A percentile compares a stretch with the other conserved stretches of the same genome.
These are phyloP conservation scores for Adelognathus sp. DNA, from an alignment of 2,888 invertebrate species.

Conservation along the genomic window DNA sequence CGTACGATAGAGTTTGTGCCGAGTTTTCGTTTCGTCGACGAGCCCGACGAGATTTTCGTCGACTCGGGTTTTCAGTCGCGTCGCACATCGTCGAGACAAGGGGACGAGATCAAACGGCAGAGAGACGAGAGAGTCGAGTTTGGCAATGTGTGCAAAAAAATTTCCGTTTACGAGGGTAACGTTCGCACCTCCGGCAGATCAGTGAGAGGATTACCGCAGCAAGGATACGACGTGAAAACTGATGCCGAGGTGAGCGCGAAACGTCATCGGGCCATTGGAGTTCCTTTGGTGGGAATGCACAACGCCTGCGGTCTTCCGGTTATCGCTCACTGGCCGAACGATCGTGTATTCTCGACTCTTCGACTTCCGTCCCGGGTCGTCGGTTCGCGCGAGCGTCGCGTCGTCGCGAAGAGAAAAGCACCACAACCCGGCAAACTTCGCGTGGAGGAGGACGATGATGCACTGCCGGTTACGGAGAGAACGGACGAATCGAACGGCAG, in stretches of 20 bases:
- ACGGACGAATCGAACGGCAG: constrained; percentile 28
- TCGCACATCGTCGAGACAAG: constrained; percentile 1
- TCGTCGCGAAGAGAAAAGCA: constrained; percentile 57
- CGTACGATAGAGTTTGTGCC: constrained; percentile 13
- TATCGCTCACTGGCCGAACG: constrained; percentile 66
- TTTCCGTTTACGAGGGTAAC: constrained; percentile 75
- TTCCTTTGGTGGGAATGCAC: constrained; percentile 79
- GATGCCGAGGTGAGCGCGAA: too few species aligned
- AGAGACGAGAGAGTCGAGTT: constrained; percentile 39
- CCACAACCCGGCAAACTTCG: constrained; percentile 33
- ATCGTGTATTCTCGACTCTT: constrained; percentile 32
- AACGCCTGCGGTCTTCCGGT: constrained; percentile 74
- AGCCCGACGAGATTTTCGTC: constrained; percentile 33
- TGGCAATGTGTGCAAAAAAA: constrained; percentile 74
- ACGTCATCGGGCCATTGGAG: constrained; percentile 71
- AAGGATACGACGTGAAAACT: constrained; percentile 1
- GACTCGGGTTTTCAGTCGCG: constrained; percentile 21
- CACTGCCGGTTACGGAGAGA: constrained; percentile 10
- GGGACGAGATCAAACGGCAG: too few species aligned
- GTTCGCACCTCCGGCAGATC: constrained; percentile 42
- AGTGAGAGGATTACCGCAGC: background rate
- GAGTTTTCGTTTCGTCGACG: constrained; percentile 56
- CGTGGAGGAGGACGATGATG: background rate
- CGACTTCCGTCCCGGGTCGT: constrained; percentile 34
- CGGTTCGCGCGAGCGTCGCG: constrained; percentile 49